Evolutionary conservation across 2,888 invertebrate species (phyloP).

Genomic region (Calephelis perditalis): DNA sequence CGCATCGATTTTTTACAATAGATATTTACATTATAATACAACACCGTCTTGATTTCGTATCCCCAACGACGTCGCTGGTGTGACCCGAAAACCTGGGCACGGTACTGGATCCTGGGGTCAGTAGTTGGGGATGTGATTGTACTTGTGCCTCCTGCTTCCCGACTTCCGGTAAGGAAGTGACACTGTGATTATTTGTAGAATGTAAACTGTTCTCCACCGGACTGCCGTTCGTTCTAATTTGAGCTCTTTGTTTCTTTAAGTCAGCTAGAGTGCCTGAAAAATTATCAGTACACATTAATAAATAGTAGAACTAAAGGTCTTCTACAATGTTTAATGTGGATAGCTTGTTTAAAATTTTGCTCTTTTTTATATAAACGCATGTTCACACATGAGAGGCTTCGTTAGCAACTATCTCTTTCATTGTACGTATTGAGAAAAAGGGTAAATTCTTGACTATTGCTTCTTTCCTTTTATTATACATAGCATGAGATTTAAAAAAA

Average conservation of each 20-base stretch:
- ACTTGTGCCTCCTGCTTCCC: conserved; percentile 58
- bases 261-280: conserved; percentile 89
- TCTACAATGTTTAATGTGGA: not conserved
- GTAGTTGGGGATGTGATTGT: conserved; percentile 59
- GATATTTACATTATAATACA: conserved; percentile 82
- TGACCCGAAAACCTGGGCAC: conserved; percentile 84
- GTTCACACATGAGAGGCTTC: too few species aligned
- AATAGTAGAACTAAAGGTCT: not conserved
- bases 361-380: too few species aligned
- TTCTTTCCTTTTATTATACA: too few species aligned
- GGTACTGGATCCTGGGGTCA: conserved; percentile 57
- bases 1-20: conserved; percentile 29
- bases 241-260: conserved; percentile 94
- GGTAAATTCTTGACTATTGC: too few species aligned
- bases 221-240: conserved; percentile 83
- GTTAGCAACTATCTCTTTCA: too few species aligned
- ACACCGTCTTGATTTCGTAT: conserved; percentile 84
- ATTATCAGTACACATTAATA: conserved; percentile 17
- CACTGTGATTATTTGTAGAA: conserved; percentile 62
- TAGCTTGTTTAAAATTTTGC: not conserved
- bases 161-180: conserved; percentile 64
- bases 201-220: conserved; percentile 66
- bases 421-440: too few species aligned
- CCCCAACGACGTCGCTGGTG: conserved; percentile 88
- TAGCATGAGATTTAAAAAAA: too few species aligned